phyloP scores from a whole-genome alignment of 2,797 vertebrate genomes.

The Hapalemur alaotrensis region DNA sequence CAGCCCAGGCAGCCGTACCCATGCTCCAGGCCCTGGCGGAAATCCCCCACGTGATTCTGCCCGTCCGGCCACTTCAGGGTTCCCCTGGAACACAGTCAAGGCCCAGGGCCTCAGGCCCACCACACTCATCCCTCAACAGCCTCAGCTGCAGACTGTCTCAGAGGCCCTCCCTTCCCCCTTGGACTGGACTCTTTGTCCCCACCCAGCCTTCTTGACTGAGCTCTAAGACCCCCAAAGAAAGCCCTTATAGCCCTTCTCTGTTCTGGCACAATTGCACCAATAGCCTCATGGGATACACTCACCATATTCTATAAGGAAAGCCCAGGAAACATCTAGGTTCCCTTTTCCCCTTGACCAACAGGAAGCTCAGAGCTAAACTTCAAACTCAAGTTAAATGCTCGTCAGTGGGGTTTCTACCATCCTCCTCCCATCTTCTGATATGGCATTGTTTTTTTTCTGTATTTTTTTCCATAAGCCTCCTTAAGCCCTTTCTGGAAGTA shows the following conservation, averaged over 20 bases:
- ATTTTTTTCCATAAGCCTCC: background rate
- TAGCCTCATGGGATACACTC: background rate
- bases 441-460: accelerated
- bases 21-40: slow-evolving; percentile 84
- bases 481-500: background rate
- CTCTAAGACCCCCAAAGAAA: background rate
- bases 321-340: background rate
- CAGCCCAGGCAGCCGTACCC: slow-evolving; percentile 77
- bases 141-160: too few relatives aligned
- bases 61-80: slow-evolving; percentile 85
- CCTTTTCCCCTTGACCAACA: background rate
- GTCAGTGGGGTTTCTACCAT: background rate
- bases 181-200: background rate
- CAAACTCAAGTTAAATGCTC: background rate
- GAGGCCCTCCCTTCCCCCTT: background rate
- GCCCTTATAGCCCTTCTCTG: background rate
- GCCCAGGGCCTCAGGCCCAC: accelerated
- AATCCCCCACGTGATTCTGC: slow-evolving; percentile 83
- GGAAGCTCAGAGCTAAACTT: background rate
- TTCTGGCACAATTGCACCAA: background rate
- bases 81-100: slow-evolving; percentile 78
- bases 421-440: background rate
- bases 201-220: background rate
- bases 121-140: background rate
- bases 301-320: background rate